These are phyloP conservation scores for Hedychridium roseum DNA, from an alignment of 2,888 invertebrate species.

Conservation along the genomic window DNA sequence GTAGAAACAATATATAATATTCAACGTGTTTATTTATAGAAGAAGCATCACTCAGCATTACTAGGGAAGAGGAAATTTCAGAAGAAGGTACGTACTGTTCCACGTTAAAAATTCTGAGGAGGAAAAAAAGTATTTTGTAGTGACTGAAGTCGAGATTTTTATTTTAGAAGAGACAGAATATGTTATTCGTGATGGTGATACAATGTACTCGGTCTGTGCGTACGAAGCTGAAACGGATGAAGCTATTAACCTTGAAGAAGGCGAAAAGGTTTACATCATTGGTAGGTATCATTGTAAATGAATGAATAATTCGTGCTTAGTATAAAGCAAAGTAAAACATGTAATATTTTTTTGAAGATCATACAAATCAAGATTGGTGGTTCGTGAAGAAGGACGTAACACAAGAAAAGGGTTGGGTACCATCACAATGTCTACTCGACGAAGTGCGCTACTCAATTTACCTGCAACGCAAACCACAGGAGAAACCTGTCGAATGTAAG, in stretches of 20 bases:
- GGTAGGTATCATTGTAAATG: slow-evolving; percentile 65
- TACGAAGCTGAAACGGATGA: slow-evolving; percentile 89
- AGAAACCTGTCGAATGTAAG: slow-evolving; percentile 93
- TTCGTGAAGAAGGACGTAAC: slow-evolving; percentile 88
- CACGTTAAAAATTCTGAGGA: too few relatives aligned
- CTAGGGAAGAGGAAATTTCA: slow-evolving; percentile 73
- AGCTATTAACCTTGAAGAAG: slow-evolving; percentile 88
- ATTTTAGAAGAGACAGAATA: slow-evolving; percentile 57
- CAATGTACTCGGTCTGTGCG: slow-evolving; percentile 83
- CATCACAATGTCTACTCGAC: slow-evolving; percentile 86
- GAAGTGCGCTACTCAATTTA: slow-evolving; percentile 82
- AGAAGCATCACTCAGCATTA: slow-evolving; percentile 76
- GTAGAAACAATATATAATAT: slow-evolving; percentile 11
- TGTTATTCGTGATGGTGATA: slow-evolving; percentile 76
- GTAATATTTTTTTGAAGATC: slow-evolving; percentile 73
- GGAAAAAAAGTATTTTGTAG: slow-evolving; percentile 5
- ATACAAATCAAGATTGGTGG: slow-evolving; percentile 92
- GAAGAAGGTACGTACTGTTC: slow-evolving; percentile 63
- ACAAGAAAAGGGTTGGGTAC: slow-evolving; percentile 94
- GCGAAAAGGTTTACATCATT: slow-evolving; percentile 85
- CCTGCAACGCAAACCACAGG: slow-evolving; percentile 86
- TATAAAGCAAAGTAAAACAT: neutral
- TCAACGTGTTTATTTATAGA: slow-evolving; percentile 66
- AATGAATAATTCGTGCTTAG: neutral
- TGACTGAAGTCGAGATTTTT: slow-evolving; percentile 1